Conservation (phyloP, 2,888 invertebrate species). For the Ochropleura plecta region DNA sequence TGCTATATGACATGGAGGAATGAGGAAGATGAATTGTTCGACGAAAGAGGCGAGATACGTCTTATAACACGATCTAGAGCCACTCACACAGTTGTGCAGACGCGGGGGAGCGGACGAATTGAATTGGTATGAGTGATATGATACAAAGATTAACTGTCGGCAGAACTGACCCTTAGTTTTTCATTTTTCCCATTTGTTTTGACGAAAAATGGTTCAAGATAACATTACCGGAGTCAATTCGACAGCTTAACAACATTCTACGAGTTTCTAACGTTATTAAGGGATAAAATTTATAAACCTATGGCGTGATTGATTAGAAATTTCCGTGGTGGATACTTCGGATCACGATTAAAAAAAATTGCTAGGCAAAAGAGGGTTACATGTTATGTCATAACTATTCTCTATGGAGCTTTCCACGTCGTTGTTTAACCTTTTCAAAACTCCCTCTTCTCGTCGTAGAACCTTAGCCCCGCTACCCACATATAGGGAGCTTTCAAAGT, state of each 20-base stretch:
- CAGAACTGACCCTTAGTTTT: slow-evolving; percentile 16
- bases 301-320: neutral
- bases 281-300: neutral
- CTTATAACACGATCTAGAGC: slow-evolving; percentile 17
- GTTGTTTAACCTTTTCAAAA: slow-evolving; percentile 9
- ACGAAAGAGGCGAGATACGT: slow-evolving; percentile 31
- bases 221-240: neutral
- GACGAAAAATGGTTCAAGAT: slow-evolving; percentile 1
- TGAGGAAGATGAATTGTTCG: slow-evolving; percentile 53
- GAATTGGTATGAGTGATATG: slow-evolving; percentile 42
- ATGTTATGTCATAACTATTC: neutral
- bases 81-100: slow-evolving; percentile 15
- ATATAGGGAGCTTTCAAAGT: slow-evolving; percentile 30
- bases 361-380: neutral
- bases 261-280: neutral
- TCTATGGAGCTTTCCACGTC: neutral
- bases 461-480: slow-evolving; percentile 11
- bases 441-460: neutral
- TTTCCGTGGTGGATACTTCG: neutral
- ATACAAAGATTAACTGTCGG: slow-evolving; percentile 36
- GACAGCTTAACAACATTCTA: neutral
- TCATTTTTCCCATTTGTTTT: neutral
- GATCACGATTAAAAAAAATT: neutral
- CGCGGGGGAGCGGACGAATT: slow-evolving; percentile 35
- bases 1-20: slow-evolving; percentile 47